Evolutionary conservation across 2,797 vertebrate species (phyloP).

Genomic region (Capromys pilorides): DNA sequence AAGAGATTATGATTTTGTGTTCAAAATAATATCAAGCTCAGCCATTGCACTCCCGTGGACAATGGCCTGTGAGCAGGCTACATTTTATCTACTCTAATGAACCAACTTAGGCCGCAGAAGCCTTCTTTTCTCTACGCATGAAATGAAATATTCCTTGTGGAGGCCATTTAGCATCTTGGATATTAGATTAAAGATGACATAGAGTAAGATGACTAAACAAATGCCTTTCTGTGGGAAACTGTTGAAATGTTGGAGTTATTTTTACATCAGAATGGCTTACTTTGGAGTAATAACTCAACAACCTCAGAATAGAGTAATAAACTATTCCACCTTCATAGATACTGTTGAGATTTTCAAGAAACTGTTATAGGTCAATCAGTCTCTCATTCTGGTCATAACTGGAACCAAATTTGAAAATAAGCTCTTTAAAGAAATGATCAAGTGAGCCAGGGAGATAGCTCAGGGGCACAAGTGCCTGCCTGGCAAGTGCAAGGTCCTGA

Average conservation of each 20-base stretch:
- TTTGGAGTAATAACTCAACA: not conserved
- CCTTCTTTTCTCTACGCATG: not conserved
- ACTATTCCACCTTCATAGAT: not conserved
- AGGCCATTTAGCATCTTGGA: not conserved
- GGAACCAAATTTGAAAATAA: not conserved
- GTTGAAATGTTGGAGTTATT: slow-evolving; percentile 26
- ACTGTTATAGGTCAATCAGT: not conserved
- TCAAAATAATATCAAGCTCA: not conserved
- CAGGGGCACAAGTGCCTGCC: too few species aligned
- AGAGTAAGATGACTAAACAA: not conserved
- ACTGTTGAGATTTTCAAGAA: not conserved
- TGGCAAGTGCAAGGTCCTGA: too few species aligned
- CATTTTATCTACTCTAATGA: not conserved
- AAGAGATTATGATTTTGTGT: not conserved
- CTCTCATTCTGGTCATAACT: not conserved
- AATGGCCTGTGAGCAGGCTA: not conserved
- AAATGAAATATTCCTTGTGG: not conserved
- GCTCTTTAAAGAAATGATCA: not conserved
- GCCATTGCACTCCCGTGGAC: not conserved
- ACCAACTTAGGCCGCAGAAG: rapidly evolving
- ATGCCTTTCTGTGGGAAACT: not conserved
- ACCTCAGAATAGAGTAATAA: not conserved
- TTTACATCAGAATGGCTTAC: not conserved
- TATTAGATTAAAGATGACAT: not conserved
- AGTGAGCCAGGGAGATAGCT: too few species aligned